These are phyloP conservation scores for Drosophila bipectinata DNA, from an alignment of 1,140 invertebrate species.

Conservation along the genomic window DNA sequence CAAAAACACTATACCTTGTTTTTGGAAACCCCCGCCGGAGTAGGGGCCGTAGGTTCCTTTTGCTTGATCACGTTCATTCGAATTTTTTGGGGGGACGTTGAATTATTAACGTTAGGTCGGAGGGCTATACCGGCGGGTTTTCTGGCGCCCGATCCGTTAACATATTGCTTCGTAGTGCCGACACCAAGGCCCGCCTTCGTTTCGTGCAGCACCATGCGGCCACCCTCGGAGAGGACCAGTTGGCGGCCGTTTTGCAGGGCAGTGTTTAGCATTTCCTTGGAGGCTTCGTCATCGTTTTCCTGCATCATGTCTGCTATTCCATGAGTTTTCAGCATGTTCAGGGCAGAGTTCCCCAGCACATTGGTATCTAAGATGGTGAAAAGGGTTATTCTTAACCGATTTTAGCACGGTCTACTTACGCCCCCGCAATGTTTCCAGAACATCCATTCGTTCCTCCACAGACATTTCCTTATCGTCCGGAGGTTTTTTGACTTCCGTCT, in stretches of 20 bases:
- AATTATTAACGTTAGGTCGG: slow-evolving; percentile 27
- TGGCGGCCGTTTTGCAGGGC: slow-evolving; percentile 92
- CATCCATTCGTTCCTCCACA: slow-evolving; percentile 68
- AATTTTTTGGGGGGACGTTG: slow-evolving; percentile 59
- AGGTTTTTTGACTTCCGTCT: slow-evolving; percentile 14
- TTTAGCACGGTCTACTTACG: slow-evolving; percentile 38
- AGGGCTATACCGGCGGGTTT: slow-evolving; percentile 25
- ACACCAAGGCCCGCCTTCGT: slow-evolving; percentile 49
- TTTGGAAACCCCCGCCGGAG: slow-evolving; percentile 52
- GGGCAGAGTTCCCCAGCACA: slow-evolving; percentile 68
- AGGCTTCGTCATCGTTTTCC: slow-evolving; percentile 87
- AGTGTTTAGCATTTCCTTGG: slow-evolving; percentile 86
- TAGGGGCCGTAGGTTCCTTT: slow-evolving; percentile 39
- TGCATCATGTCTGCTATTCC: slow-evolving; percentile 91
- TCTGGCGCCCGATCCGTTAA: slow-evolving; percentile 45
- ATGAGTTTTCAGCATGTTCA: slow-evolving; percentile 90
- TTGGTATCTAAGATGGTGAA: slow-evolving; percentile 39
- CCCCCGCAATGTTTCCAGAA: slow-evolving; percentile 61
- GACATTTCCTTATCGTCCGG: slow-evolving; percentile 56
- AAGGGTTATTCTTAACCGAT: background rate
- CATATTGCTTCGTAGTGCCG: slow-evolving; percentile 39
- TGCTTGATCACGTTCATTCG: slow-evolving; percentile 72
- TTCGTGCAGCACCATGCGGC: slow-evolving; percentile 89
- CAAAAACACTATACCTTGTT: slow-evolving; percentile 51
- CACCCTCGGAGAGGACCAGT: slow-evolving; percentile 91